Evolutionary conservation across 1,140 invertebrate genomes (phyloP), one percentile per base, ranked within the genome.

Genomic region (Pseudoatta argentina): DNA sequence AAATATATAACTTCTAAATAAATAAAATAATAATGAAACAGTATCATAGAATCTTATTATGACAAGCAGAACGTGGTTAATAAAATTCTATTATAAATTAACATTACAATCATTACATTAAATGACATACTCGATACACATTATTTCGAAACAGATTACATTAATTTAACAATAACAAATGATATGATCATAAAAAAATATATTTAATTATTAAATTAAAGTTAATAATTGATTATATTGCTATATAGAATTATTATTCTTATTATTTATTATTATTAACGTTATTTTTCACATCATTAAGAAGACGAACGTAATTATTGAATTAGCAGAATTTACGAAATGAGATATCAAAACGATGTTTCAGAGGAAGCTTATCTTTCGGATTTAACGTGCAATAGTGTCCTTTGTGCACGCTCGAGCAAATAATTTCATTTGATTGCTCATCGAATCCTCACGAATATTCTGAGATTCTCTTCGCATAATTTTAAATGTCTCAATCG

Each of bases 381-480:
- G 8, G 14, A 7, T 39, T 39, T 2, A 64, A 73, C 18, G 30
- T 3, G n/a, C 14, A 30, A 14, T 10, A 34, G n/a, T 14, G 14
- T 81, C n/a, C 7, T n/a, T 67, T 21, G 24, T 24, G 8, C 21
- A n/a, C 2, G 67, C 39, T 55, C 16, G n/a, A 72, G 7, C 34
- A n/a, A 48, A 73, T 61, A 59, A 83, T 73, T 73, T 83, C 18
- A 18, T 82, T 82, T 48, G 67, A 72, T 82, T 39, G 53, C 53
- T 72, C 64, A 16, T 81, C 61, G 27, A 34, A 66, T 34, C 24
- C n/a, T 48, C 16, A 48, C 21, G 16, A 61, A 73, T 83, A 67
- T 27, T 67, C 69, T 34, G 16, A 21, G 21, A 57, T 44, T 51
- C 77, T 61, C 67, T 59, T 48, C 39, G 10, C 12, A 27, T 57